phyloP scores from a whole-genome alignment of 1,140 invertebrate species.

The Lordiphosa mommai region DNA sequence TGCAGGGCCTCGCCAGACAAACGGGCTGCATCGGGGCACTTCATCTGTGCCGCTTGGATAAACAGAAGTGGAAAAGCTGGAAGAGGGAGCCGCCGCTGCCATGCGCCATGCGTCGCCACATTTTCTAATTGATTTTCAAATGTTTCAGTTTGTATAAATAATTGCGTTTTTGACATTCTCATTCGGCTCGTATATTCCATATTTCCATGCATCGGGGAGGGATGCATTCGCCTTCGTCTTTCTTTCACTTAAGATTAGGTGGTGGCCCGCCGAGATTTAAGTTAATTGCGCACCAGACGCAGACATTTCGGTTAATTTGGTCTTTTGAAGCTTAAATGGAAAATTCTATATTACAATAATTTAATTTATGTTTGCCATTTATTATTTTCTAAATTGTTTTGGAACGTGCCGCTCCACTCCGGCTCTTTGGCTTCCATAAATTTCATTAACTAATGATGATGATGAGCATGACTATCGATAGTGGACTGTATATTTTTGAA shows the following conservation, averaged over 20 bases:
- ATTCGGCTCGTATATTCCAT: slow-evolving; percentile 16
- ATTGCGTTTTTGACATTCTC: slow-evolving; percentile 76
- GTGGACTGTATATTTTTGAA: too few relatives aligned
- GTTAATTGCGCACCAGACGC: slow-evolving; percentile 54
- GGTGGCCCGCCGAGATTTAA: slow-evolving; percentile 38
- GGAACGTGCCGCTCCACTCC: slow-evolving; percentile 59
- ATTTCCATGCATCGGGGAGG: slow-evolving; percentile 22
- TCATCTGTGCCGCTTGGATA: slow-evolving; percentile 75
- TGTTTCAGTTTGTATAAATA: slow-evolving; percentile 79
- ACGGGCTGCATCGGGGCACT: slow-evolving; percentile 63
- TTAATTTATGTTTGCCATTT: slow-evolving; percentile 79
- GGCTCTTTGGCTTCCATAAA: slow-evolving; percentile 43
- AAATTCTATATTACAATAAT: slow-evolving; percentile 75
- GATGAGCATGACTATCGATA: too few relatives aligned
- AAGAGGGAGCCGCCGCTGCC: slow-evolving; percentile 20
- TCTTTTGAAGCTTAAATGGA: slow-evolving; percentile 29
- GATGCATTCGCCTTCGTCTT: neutral
- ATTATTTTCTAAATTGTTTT: slow-evolving; percentile 78
- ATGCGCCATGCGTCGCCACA: slow-evolving; percentile 76
- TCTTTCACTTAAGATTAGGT: neutral
- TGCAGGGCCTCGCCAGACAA: slow-evolving; percentile 52
- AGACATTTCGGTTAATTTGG: slow-evolving; percentile 34
- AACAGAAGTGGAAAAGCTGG: slow-evolving; percentile 38
- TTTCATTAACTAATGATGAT: slow-evolving; percentile 53
- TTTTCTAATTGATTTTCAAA: slow-evolving; percentile 79